Evolutionary conservation across 2,888 invertebrate species (phyloP), one percentile per base, ranked within the genome.

Genomic region (Lingula anatina): DNA sequence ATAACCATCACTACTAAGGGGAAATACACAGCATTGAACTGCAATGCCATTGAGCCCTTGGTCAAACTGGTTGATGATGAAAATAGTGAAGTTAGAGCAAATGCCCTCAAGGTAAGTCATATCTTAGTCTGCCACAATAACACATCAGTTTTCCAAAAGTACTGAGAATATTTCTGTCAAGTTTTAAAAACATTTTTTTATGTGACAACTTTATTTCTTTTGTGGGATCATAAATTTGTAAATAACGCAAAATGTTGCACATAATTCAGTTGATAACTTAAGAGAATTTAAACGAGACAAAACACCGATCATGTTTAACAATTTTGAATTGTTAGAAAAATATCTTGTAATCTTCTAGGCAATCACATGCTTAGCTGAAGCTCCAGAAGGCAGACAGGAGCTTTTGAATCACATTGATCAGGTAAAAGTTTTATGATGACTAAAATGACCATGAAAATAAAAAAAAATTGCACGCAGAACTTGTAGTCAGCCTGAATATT

Each of bases 1-100:
- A 76, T 77, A 40, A 65, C 76, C 3, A 73, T 77, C 27, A 77
- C 76, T 44, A 77, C 77, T 41, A 71, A 71, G 51, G 77, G 76
- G n/a, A 77, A 77, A 57, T 77, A 76, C 58, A 73, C 73, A 42
- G 75, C 76, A 23, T 61, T 77, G 40, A 67, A 70, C 43, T 65
- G 64, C 3, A 61, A 64, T 31, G 73, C 73, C 15, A 66, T 77
- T 38, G 55, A 56, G 39, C 66, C 68, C 9, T 61, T 77, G 36
- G 68, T 77, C 7, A 50, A 60, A 4, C 57, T 77, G 18, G 66
- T 76, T 4, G 66, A 73, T 54, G 75, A 76, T 53, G 39, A 55
- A 1, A 60, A 55, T 45, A 75, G 71, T 58, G 76, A 77, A 62
- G 73, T 76, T 39, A 55, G 72, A 50, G 60, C 69, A 4, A 76